These are phyloP conservation scores for Cercocebus atys DNA, from an alignment of 2,113 vertebrate species.

Conservation along the genomic window DNA sequence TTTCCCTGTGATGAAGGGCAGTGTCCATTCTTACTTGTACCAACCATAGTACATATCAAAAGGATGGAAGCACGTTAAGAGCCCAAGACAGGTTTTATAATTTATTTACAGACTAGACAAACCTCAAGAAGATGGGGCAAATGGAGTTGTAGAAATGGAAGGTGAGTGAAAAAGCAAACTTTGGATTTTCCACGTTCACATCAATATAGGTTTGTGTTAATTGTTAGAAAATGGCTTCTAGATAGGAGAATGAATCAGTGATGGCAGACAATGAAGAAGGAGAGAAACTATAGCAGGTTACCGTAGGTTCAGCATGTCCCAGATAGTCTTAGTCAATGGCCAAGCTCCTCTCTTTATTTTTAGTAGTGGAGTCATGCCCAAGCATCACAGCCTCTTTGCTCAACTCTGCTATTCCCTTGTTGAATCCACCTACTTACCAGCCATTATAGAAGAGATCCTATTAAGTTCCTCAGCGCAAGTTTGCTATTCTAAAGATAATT, in stretches of 20 bases:
- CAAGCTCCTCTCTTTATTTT: background rate
- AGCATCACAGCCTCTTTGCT: background rate
- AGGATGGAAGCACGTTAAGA: background rate
- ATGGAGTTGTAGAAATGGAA: background rate
- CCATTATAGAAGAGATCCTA: background rate
- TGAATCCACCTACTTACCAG: background rate
- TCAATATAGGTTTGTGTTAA: background rate
- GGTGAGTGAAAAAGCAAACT: background rate
- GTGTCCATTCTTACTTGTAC: background rate
- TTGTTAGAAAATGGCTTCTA: background rate
- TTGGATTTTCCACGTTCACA: background rate
- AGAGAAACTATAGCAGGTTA: background rate
- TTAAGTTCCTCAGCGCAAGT: background rate
- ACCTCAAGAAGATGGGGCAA: background rate
- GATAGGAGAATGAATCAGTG: background rate
- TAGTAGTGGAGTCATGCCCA: background rate
- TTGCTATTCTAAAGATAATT: background rate
- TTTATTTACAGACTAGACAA: background rate
- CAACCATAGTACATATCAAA: background rate
- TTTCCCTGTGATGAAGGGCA: background rate
- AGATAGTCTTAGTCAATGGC: background rate
- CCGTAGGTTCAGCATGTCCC: background rate
- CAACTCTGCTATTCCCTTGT: background rate
- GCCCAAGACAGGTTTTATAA: background rate
- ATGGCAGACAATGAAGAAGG: background rate